A percentile compares a stretch with the other conserved stretches of the same genome.
Evolutionary conservation across 2,797 vertebrate species (phyloP).

Genomic region (Calcarius lapponicus): DNA sequence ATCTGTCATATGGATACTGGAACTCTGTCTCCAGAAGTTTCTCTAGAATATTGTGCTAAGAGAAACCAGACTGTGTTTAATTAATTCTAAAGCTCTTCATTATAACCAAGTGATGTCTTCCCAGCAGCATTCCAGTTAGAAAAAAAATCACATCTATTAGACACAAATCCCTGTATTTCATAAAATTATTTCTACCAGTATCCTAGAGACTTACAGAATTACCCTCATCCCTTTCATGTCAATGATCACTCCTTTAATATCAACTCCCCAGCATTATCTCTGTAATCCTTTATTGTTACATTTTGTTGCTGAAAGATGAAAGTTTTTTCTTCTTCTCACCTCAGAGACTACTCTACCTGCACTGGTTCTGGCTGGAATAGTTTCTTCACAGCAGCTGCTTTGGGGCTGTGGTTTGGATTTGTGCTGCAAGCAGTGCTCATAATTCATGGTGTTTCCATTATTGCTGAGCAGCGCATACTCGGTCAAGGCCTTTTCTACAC

Average conservation of each 20-base stretch:
- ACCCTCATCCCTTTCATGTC: neutral
- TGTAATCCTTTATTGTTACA: neutral
- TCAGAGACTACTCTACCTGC: neutral
- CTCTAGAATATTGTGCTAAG: neutral
- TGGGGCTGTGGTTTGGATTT: neutral
- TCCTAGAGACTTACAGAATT: neutral
- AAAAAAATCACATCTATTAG: neutral
- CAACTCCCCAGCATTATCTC: neutral
- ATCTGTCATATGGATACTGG: neutral
- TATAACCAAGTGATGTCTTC: neutral
- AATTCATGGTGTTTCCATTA: neutral
- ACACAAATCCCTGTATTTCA: neutral
- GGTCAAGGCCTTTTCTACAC: neutral
- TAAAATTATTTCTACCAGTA: neutral
- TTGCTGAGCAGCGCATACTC: neutral
- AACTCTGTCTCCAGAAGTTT: neutral
- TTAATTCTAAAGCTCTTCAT: neutral
- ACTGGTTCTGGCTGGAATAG: neutral
- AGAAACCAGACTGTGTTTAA: accelerated
- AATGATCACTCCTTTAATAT: neutral
- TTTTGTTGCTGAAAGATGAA: neutral
- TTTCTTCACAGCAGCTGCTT: neutral
- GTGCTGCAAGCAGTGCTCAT: neutral
- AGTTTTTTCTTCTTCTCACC: neutral
- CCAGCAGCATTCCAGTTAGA: neutral